Evolutionary conservation across 2,797 vertebrate genomes (phyloP), one percentile per base, ranked within the genome.

Genomic region (Oreortyx pictus): DNA sequence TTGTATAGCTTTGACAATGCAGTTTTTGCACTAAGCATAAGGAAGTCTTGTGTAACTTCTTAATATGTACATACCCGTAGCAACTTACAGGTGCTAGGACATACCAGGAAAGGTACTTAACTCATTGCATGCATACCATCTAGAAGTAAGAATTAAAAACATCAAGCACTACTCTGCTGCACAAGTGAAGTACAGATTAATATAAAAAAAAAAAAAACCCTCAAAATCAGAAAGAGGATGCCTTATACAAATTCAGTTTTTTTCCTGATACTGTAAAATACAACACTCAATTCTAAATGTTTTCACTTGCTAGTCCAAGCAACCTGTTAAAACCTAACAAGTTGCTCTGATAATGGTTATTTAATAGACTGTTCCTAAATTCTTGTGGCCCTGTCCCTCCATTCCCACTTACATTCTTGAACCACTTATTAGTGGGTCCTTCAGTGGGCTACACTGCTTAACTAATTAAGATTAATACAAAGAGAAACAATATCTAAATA

Each of bases 331-430:
- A 83, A 35, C 20, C 9, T n/a, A 71, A 9, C 2, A 14, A n/a
- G 5, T 44, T 56, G 19, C 37, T 67, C 46, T 47, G 25, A 23
- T 23, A 17, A 27, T 14, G 39, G 44, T 3, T 52, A 9, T 29
- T 29, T 35, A 67, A 22, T 8, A 35, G 4, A 11, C 41, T 56
- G 35, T 33, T 11, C n/a, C 23, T 35, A 66, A 85, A 61, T n/a
- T 11, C 18, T 43, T 41, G 1, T 11, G 19, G 20, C 60, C 9
- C 20, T 4, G 1, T 59, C 23, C 11, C 29, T 9, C 23, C 9
- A 24, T 4, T 7, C 27, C 35, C 6, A 2, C 5, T 67, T 35
- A 59, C 3, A 5, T 50, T 24, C 6, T 31, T 2, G 1, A 54
- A 57, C 2, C 10, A 22, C 60, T 72, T 68, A 24, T 44, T 59